These are phyloP conservation scores for Dromius quadrimaculatus DNA, from an alignment of 2,888 invertebrate genomes.

Conservation along the genomic window DNA sequence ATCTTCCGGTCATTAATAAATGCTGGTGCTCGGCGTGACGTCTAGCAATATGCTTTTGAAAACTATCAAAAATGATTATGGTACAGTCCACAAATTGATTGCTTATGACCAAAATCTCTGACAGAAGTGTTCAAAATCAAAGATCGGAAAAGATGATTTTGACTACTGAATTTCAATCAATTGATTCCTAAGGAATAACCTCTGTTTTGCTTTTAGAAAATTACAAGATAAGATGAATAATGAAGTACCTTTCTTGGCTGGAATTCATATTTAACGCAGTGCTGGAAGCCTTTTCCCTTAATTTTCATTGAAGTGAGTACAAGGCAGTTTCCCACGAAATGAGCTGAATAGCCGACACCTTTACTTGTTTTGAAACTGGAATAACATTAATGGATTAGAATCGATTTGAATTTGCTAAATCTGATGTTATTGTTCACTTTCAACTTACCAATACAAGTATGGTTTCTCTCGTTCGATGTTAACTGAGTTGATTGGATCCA, in stretches of 20 bases:
- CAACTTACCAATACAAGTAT: conserved; percentile 92
- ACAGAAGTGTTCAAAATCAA: too few relatives aligned
- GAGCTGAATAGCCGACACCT: conserved; percentile 98
- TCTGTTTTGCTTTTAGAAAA: too few relatives aligned
- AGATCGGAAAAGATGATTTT: too few relatives aligned
- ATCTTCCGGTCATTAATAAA: too few relatives aligned
- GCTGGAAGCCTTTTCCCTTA: conserved; percentile 98
- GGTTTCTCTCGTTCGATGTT: conserved; percentile 99
- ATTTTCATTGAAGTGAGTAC: conserved; percentile 99
- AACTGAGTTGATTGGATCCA: conserved; percentile 98
- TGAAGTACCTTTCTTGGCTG: conserved; percentile 89
- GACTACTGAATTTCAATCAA: too few relatives aligned
- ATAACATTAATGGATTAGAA: conserved; percentile 38
- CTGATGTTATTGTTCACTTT: conserved; percentile 17
- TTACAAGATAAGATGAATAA: too few relatives aligned
- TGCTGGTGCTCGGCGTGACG: too few relatives aligned
- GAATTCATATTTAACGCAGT: conserved; percentile 99
- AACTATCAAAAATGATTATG: too few relatives aligned
- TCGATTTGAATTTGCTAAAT: not conserved
- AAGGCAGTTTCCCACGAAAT: conserved; percentile 98
- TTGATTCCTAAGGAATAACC: too few relatives aligned
- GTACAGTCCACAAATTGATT: too few relatives aligned
- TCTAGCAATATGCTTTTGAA: too few relatives aligned
- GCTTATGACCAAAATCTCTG: too few relatives aligned
- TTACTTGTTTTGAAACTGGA: conserved; percentile 97